Percentiles rank a stretch among this genome's conserved stretches.
Conservation (phyloP, 2,888 invertebrate species). For the Operophtera brumata region DNA sequence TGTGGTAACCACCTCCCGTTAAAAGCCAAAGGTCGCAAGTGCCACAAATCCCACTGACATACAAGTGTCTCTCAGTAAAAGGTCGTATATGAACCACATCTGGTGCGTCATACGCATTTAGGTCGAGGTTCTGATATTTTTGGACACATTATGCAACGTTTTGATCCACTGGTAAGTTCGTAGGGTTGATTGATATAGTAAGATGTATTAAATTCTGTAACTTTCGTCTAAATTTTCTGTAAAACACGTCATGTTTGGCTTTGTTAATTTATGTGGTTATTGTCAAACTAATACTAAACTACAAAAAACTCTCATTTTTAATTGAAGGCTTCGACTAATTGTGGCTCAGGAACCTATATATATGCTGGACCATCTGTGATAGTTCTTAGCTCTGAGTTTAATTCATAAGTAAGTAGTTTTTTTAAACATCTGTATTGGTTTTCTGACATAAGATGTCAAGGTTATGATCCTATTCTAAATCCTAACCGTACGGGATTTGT, state of each 20-base stretch:
- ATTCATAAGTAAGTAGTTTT: no score
- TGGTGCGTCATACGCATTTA: constrained; percentile 46
- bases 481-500: no score
- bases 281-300: not conserved
- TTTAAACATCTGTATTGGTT: no score
- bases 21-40: constrained; percentile 4
- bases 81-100: constrained; percentile 37
- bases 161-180: constrained; percentile 42
- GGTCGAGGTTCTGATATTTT: constrained; percentile 74
- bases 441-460: no score
- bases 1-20: not conserved
- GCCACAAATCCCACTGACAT: constrained; percentile 15
- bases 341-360: no score
- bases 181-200: constrained; percentile 21
- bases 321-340: no score
- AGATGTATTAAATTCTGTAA: not conserved
- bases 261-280: not conserved
- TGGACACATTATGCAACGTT: constrained; percentile 62
- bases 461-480: no score
- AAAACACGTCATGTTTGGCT: not conserved
- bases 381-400: no score
- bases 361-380: no score
- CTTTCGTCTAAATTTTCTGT: not conserved
- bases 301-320: no score
- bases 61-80: constrained; percentile 29